Evolutionary conservation across 2,888 invertebrate species (phyloP).

Genomic region (Lumbricus terrestris): DNA sequence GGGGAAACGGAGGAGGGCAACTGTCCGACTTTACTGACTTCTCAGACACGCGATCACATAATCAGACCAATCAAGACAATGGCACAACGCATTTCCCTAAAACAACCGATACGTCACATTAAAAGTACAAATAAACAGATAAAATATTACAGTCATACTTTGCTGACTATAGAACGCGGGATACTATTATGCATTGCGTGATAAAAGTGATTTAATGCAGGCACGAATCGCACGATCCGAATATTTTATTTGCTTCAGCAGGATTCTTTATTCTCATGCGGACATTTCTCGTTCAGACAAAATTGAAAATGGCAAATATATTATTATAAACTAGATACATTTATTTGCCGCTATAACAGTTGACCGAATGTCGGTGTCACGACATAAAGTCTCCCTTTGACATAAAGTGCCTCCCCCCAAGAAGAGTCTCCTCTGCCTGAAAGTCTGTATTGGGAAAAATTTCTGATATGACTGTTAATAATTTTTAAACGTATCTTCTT

Average conservation of each 20-base stretch:
- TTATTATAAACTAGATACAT: neutral
- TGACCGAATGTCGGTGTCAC: neutral
- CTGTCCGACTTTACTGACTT: neutral
- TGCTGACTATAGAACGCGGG: neutral
- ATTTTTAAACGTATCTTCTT: too few species aligned
- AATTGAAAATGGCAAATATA: neutral
- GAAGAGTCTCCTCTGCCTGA: too few species aligned
- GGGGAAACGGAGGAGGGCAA: neutral
- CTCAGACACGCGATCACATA: neutral
- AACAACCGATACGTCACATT: neutral
- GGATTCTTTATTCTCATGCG: neutral
- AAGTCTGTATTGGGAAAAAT: too few species aligned
- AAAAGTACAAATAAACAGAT: neutral
- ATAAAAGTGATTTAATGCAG: neutral
- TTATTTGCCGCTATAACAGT: neutral
- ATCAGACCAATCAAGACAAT: neutral
- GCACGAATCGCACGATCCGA: neutral
- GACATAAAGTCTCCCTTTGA: too few species aligned
- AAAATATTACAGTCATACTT: neutral
- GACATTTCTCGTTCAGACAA: neutral
- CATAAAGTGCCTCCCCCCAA: too few species aligned
- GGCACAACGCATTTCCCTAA: neutral
- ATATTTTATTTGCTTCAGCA: neutral
- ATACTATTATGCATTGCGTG: neutral
- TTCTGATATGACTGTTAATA: too few species aligned